Base-by-base conservation (phyloP, 2,113 vertebrate species). In the Ellobius talpinus region DNA sequence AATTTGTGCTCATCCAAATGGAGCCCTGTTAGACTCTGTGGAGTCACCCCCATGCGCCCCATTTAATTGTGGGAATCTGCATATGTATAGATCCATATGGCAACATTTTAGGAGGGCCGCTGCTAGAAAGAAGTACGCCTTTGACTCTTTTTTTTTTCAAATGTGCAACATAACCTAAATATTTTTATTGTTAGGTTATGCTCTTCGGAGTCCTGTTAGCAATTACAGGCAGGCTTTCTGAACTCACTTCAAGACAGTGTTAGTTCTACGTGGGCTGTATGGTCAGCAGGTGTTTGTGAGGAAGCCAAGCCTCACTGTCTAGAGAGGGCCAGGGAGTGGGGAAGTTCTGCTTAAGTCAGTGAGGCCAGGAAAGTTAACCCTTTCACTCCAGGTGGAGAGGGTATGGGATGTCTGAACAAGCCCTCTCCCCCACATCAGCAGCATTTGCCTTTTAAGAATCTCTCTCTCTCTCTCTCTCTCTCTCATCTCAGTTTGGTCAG, bases 151-250 rank as follows among this genome's bases (percentile, higher is more conserved):
- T 97, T 97, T 84, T 84, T 63, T 63, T 63, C 26, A 85, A 85
- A 98, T 95, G 94, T 91, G 95, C 98, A 98, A 97, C 89, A 97
- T 97, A 98, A 98, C 98, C 95, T 89, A 98, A 98, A 98, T 98
- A 98, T 98, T 98, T 98, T 98, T 98, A 98, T 98, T 98, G 98
- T 98, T 98, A 98, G 97, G 98, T 98, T 98, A 97, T 97, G 97
- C 61, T 93, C 88, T 98, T 98, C 91, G 81, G 96, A 98, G 97
- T 97, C 98, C 98, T 98, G 98, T 98, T 98, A 98, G 98, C 98
- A 98, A 99, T 98, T 98, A 98, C 0, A 93, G 97, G 97, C 95
- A 98, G 96, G 95, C 96, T 91, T 90, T 96, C 88, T 97, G 96
- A 98, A 89, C 89, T 98, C 92, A 97, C 97, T 97, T 98, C 95